Percentiles rank a stretch among this genome's conserved stretches.
Evolutionary conservation across 2,888 invertebrate species (phyloP).

Genomic region (Metallyticus violacea): DNA sequence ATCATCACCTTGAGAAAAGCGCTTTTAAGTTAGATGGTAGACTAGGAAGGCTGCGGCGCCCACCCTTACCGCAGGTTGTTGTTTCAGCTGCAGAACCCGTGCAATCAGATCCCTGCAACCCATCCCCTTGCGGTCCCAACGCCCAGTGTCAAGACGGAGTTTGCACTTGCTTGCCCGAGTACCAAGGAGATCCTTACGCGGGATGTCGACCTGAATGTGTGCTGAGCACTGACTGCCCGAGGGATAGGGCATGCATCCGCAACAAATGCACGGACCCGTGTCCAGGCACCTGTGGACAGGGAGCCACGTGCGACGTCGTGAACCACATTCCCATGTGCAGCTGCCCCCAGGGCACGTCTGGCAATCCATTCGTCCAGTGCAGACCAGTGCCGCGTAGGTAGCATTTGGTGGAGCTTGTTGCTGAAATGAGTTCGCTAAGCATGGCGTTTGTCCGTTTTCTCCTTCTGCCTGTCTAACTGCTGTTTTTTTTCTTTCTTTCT

Average conservation of each 20-base stretch:
- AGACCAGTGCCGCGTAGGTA: constrained; percentile 44
- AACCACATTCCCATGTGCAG: constrained; percentile 71
- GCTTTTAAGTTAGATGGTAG: not conserved
- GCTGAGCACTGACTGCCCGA: constrained; percentile 62
- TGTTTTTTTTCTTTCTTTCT: not conserved
- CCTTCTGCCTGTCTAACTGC: not conserved
- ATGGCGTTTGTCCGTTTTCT: not conserved
- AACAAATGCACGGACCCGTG: constrained; percentile 71
- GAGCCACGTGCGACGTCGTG: constrained; percentile 68
- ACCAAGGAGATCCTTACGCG: constrained; percentile 67
- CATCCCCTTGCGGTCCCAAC: constrained; percentile 42
- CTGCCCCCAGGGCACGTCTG: constrained; percentile 56
- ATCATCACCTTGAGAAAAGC: not conserved
- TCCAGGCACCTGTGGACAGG: constrained; percentile 65
- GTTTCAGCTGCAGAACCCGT: constrained; percentile 28
- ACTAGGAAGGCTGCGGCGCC: not conserved
- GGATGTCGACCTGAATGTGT: constrained; percentile 71
- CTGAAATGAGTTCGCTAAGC: not conserved
- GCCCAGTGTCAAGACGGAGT: constrained; percentile 51
- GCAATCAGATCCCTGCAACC: constrained; percentile 37
- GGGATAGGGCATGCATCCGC: constrained; percentile 61
- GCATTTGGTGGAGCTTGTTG: not conserved
- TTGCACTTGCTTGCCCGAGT: constrained; percentile 69
- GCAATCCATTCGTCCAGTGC: constrained; percentile 67
- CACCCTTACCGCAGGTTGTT: not conserved